Evolutionary conservation across 2,888 invertebrate species (phyloP).

Genomic region (Mimas tiliae): DNA sequence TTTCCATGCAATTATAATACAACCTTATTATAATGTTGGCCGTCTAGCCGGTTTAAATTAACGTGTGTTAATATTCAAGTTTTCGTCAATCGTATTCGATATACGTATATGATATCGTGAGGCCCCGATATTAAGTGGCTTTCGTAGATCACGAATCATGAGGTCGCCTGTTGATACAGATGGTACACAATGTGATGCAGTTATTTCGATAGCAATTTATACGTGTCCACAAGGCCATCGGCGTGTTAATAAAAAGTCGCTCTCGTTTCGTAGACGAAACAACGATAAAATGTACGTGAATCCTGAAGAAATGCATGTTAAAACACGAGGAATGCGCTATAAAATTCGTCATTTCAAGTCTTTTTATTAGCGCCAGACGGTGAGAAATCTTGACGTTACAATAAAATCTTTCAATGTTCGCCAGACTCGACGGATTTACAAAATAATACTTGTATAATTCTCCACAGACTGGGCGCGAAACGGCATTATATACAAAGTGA

Average conservation of each 20-base stretch:
- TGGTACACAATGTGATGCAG: constrained; percentile 40
- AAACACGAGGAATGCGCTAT: constrained; percentile 36
- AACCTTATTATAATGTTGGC: constrained; percentile 2
- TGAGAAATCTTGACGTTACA: constrained; percentile 32
- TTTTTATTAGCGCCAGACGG: constrained; percentile 38
- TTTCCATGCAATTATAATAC: constrained; percentile 6
- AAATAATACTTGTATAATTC: constrained; percentile 7
- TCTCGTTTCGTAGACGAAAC: constrained; percentile 48
- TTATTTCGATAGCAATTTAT: constrained; percentile 38
- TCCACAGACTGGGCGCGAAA: constrained; percentile 1
- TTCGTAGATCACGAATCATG: constrained; percentile 42
- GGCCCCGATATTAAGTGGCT: constrained; percentile 38
- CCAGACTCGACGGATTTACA: neutral
- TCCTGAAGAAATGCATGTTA: constrained; percentile 39
- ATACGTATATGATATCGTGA: constrained; percentile 31
- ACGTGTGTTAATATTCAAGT: constrained; percentile 38
- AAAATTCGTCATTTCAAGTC: constrained; percentile 36
- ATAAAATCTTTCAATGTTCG: constrained; percentile 35
- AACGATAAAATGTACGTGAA: constrained; percentile 44
- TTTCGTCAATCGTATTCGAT: constrained; percentile 34
- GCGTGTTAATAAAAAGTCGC: constrained; percentile 35
- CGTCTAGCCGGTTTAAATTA: neutral
- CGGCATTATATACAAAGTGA: constrained; percentile 6
- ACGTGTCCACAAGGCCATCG: constrained; percentile 42
- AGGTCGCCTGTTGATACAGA: constrained; percentile 35